These are phyloP conservation scores for Yponomeuta cagnagella DNA, from an alignment of 2,888 invertebrate genomes.

Conservation along the genomic window DNA sequence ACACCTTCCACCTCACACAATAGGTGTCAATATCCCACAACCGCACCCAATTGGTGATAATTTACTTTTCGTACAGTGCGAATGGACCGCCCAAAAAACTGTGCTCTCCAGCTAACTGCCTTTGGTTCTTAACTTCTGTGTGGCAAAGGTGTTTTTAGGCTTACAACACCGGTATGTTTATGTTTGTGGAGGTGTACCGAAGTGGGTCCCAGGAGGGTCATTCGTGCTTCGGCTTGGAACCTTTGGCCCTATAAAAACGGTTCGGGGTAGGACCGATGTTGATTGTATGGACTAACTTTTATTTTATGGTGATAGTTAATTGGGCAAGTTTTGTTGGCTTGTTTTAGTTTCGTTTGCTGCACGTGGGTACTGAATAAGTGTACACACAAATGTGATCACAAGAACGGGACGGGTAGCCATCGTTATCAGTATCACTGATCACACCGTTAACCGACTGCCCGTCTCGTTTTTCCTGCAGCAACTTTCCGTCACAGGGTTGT, in stretches of 20 bases:
- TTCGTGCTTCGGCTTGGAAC: background rate
- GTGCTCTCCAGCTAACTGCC: background rate
- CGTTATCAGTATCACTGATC: no score
- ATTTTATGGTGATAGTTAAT: slow-evolving; percentile 31
- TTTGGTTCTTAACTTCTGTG: slow-evolving; percentile 5
- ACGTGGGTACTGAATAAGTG: no score
- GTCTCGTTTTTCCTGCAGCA: no score
- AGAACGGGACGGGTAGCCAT: no score
- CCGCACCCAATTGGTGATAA: background rate
- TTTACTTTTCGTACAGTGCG: slow-evolving; percentile 2
- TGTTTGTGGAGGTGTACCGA: background rate
- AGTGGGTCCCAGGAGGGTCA: slow-evolving; percentile 1
- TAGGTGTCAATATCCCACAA: slow-evolving; percentile 1
- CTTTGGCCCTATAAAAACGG: slow-evolving; percentile 7
- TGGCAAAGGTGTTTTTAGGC: background rate
- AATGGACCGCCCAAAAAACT: background rate
- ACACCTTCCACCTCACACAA: background rate
- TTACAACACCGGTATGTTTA: background rate
- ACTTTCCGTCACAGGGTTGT: no score
- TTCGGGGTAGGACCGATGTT: slow-evolving; percentile 16
- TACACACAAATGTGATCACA: no score
- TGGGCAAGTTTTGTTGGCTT: slow-evolving; percentile 4
- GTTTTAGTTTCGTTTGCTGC: background rate
- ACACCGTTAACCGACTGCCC: no score
- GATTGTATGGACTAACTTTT: slow-evolving; percentile 35